phyloP scores from a whole-genome alignment of 2,797 vertebrate genomes.

The Fundulus diaphanus region DNA sequence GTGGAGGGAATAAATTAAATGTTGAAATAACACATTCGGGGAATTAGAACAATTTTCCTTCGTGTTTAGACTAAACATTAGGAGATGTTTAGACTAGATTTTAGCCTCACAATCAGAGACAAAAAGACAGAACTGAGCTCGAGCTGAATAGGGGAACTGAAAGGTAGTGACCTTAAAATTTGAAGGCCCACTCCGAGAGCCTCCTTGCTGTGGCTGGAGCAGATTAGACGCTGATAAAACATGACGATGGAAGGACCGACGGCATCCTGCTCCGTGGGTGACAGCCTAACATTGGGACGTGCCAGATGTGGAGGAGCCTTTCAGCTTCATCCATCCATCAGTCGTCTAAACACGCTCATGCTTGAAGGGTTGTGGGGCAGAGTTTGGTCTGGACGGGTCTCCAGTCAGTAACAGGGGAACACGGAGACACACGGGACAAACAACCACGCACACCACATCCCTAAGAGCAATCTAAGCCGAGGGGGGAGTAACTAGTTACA shows the following conservation, averaged over 20 bases:
- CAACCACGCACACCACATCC: too few relatives aligned
- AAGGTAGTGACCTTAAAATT: constrained; percentile 4
- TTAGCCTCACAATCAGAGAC: constrained; percentile 15
- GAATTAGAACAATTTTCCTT: background rate
- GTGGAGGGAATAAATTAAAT: constrained; percentile 5
- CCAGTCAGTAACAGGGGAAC: too few relatives aligned
- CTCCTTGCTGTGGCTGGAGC: constrained; percentile 25
- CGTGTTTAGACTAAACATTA: constrained; percentile 11
- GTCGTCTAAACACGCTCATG: too few relatives aligned
- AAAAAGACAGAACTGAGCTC: background rate
- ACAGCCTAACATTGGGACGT: constrained; percentile 2
- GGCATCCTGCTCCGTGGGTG: constrained; percentile 47
- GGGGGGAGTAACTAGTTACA: too few relatives aligned
- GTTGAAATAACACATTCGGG: constrained; percentile 6
- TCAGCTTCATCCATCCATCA: background rate
- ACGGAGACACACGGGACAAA: too few relatives aligned
- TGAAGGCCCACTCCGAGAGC: constrained; percentile 19
- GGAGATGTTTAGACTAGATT: constrained; percentile 1
- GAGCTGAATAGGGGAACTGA: background rate
- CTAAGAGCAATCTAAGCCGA: too few relatives aligned
- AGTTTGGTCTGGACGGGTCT: too few relatives aligned
- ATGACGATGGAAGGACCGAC: constrained; percentile 43
- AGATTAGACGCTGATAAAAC: constrained; percentile 37
- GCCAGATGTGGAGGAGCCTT: background rate
- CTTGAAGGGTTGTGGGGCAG: too few relatives aligned